Evolutionary conservation across 2,888 invertebrate species (phyloP).

Genomic region (Halictus ligatus): DNA sequence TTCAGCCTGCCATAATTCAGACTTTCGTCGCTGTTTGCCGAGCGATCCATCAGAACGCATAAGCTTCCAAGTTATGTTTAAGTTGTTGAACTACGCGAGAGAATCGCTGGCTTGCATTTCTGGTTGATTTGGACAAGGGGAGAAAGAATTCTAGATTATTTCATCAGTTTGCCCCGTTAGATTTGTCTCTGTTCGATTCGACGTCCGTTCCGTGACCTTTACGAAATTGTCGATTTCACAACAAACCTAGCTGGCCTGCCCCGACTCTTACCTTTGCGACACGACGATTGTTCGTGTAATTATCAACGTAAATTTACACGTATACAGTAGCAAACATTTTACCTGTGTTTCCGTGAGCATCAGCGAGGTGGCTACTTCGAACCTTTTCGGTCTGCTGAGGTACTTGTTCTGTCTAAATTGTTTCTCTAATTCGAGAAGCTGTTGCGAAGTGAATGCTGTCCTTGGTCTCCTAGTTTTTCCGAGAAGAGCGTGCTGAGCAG

Average conservation of each 20-base stretch:
- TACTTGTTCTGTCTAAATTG: conserved; percentile 99
- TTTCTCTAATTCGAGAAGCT: conserved; percentile 98
- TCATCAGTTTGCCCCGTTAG: conserved; percentile 71
- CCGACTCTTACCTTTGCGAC: neutral
- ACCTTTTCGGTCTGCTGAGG: conserved; percentile 98
- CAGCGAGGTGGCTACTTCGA: conserved; percentile 98
- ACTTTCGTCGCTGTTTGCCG: conserved; percentile 81
- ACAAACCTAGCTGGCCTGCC: neutral
- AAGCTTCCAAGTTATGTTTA: conserved; percentile 83
- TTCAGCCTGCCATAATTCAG: conserved; percentile 82
- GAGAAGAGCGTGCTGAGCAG: conserved; percentile 90
- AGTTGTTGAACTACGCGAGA: conserved; percentile 81
- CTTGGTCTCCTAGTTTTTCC: conserved; percentile 96
- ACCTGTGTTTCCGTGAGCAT: conserved; percentile 99
- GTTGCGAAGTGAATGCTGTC: conserved; percentile 99
- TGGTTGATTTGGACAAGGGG: conserved; percentile 36
- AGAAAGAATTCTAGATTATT: conserved; percentile 74
- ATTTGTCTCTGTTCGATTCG: conserved; percentile 9
- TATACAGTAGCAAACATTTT: conserved; percentile 64
- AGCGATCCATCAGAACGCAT: conserved; percentile 82
- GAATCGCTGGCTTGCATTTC: conserved; percentile 59
- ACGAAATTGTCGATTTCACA: neutral
- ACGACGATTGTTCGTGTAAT: neutral
- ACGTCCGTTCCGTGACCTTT: conserved; percentile 9
- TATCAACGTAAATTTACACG: neutral